Evolutionary conservation across 2,113 vertebrate species (phyloP).

Genomic region (Cettia cetti): DNA sequence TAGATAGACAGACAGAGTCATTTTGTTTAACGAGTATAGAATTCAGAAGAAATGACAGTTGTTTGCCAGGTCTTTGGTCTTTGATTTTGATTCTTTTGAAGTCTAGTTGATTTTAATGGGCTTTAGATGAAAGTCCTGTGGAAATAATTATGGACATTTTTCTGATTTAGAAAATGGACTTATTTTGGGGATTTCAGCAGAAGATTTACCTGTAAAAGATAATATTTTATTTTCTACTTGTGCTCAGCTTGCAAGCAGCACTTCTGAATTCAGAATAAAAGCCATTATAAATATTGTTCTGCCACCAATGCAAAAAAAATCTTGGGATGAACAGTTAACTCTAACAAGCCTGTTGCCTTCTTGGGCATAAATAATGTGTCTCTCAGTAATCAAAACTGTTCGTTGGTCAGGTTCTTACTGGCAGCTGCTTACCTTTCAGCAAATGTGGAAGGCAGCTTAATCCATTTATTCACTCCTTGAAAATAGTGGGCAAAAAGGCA

Average conservation of each 20-base stretch:
- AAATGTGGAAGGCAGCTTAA: slow-evolving; percentile 4
- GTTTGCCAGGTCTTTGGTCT: slow-evolving; percentile 5
- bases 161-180: neutral
- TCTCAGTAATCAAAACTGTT: neutral
- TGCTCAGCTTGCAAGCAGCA: neutral
- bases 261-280: neutral
- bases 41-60: neutral
- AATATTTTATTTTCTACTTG: neutral
- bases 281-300: neutral
- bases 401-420: slow-evolving; percentile 38
- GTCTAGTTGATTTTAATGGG: neutral
- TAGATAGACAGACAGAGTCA: neutral
- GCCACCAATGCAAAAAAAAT: neutral
- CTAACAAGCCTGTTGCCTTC: neutral
- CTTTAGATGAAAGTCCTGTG: neutral
- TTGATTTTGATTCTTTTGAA: slow-evolving; percentile 34
- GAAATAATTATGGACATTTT: neutral
- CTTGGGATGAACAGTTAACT: neutral
- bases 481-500: neutral
- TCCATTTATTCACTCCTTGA: slow-evolving; percentile 10
- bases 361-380: neutral
- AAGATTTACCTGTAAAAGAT: neutral
- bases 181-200: neutral
- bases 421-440: slow-evolving; percentile 41
- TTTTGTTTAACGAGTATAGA: neutral